A percentile compares a stretch with the other conserved stretches of the same genome.
phyloP scores from a whole-genome alignment of 2,113 vertebrate species.

The Genyomyrus donnyi region DNA sequence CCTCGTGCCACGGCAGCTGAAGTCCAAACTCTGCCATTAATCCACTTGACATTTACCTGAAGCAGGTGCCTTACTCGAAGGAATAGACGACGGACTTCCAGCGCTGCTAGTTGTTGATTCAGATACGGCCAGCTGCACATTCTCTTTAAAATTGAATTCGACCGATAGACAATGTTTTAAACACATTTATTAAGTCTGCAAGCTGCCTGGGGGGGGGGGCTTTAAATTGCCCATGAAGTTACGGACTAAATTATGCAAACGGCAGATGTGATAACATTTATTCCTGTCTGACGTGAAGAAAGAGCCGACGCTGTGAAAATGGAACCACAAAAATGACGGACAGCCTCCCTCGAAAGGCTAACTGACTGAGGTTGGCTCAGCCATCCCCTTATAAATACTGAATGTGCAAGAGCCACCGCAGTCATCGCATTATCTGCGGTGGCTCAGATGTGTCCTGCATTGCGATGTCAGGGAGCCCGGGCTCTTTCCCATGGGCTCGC shows the following conservation, averaged over 20 bases:
- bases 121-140: neutral
- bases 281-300: neutral
- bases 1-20: neutral
- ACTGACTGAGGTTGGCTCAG: neutral
- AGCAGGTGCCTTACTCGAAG: neutral
- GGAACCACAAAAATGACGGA: neutral
- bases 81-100: neutral
- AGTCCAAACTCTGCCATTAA: neutral
- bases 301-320: neutral
- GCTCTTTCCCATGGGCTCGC: neutral
- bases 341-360: neutral
- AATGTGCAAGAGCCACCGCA: neutral
- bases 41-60: neutral
- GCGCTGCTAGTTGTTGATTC: neutral
- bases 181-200: neutral
- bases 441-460: neutral
- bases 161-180: neutral
- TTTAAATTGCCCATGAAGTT: neutral
- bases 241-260: conserved; percentile 6
- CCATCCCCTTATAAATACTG: neutral
- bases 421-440: neutral
- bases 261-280: neutral
- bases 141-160: neutral
- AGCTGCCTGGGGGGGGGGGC: neutral
- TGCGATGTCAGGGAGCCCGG: neutral